Evolutionary conservation across 1,140 invertebrate genomes (phyloP).

Genomic region (Copidosoma floridanum): DNA sequence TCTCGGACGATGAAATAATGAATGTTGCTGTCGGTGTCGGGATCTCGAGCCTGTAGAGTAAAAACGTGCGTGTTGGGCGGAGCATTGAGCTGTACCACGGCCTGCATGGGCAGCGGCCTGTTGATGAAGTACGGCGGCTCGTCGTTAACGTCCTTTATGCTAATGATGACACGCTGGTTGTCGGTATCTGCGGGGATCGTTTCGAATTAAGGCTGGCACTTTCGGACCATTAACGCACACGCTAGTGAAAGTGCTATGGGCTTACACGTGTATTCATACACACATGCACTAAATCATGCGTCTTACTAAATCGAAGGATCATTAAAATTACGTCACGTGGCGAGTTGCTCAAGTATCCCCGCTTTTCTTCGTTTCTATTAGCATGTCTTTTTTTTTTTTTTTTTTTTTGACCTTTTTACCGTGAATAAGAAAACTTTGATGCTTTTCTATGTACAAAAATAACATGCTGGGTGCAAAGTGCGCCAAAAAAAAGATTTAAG

Average conservation of each 20-base stretch:
- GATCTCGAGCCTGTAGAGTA: constrained; percentile 90
- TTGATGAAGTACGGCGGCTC: constrained; percentile 96
- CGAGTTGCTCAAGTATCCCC: no score
- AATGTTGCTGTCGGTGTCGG: constrained; percentile 92
- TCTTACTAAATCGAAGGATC: no score
- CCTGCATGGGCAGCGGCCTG: constrained; percentile 91
- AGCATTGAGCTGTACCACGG: constrained; percentile 91
- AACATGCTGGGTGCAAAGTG: no score
- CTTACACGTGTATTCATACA: not conserved
- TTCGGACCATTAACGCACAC: not conserved
- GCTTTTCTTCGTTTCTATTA: no score
- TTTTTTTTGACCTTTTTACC: no score
- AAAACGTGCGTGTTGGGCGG: constrained; percentile 94
- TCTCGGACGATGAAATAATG: constrained; percentile 94
- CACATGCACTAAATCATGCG: no score
- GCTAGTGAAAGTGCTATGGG: not conserved
- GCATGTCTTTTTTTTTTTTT: no score
- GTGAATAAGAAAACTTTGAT: no score
- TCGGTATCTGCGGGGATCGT: constrained; percentile 75
- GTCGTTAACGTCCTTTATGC: constrained; percentile 94
- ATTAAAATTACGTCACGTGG: no score
- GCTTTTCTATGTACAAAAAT: no score
- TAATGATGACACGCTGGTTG: constrained; percentile 91
- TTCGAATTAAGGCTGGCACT: constrained; percentile 6
- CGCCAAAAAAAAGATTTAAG: no score